phyloP scores from a whole-genome alignment of 2,113 vertebrate species.

The Nipponia nippon region DNA sequence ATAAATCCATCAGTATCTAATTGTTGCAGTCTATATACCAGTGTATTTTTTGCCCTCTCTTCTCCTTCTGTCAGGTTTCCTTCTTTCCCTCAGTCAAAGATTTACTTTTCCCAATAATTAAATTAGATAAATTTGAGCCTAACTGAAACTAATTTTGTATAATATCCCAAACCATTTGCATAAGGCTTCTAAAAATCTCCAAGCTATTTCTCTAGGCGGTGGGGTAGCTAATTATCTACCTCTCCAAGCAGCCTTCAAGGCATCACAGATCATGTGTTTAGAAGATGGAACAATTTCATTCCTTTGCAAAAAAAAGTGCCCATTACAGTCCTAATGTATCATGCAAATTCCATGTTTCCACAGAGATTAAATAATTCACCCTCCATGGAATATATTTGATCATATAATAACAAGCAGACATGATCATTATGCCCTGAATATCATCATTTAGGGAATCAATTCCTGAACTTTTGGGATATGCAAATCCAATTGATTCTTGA shows the following conservation, averaged over 20 bases:
- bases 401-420: conserved; percentile 61
- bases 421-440: conserved; percentile 63
- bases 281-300: conserved; percentile 62
- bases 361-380: conserved; percentile 57
- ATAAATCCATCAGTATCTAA: conserved; percentile 40
- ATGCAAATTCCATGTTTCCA: conserved; percentile 64
- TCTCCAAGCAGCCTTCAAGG: conserved; percentile 69
- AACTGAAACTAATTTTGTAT: conserved; percentile 75
- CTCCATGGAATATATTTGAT: conserved; percentile 61
- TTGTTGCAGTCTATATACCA: not conserved
- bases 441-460: conserved; percentile 72
- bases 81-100: conserved; percentile 49
- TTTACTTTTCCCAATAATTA: conserved; percentile 73
- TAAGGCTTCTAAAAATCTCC: conserved; percentile 66
- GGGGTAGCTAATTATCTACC: conserved; percentile 75
- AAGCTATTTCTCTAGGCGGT: conserved; percentile 73
- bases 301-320: conserved; percentile 23
- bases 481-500: conserved; percentile 72
- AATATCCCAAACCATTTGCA: conserved; percentile 75
- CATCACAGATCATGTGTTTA: conserved; percentile 64
- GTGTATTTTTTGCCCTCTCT: not conserved
- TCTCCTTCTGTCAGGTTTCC: conserved; percentile 19
- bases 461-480: conserved; percentile 69
- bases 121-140: conserved; percentile 75
- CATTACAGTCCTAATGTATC: conserved; percentile 55